These are phyloP conservation scores for Hydrozoanthus gracilis DNA, from an alignment of 92 coral and sea anemone species.

Conservation along the genomic window DNA sequence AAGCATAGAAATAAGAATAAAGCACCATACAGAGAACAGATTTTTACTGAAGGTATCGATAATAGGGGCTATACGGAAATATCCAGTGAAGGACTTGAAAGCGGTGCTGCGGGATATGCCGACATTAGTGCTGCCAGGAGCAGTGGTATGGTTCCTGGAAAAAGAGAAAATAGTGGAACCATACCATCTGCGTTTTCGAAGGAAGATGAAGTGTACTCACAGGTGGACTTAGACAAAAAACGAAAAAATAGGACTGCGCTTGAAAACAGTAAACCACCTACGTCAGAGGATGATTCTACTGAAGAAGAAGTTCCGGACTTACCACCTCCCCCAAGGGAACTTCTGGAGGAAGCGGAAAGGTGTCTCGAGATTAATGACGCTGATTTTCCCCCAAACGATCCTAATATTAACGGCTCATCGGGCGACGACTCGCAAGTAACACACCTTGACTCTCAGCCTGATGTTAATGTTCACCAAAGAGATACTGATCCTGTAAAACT, in stretches of 20 bases:
- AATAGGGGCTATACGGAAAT: background rate
- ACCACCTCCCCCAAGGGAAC: conserved; percentile 1
- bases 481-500: conserved; percentile 6
- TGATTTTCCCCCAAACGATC: background rate
- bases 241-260: conserved; percentile 25
- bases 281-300: background rate
- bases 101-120: background rate
- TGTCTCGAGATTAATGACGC: background rate
- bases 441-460: background rate
- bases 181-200: background rate
- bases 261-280: background rate
- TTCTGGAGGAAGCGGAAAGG: background rate
- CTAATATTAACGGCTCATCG: background rate
- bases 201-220: conserved; percentile 52
- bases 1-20: background rate
- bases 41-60: background rate
- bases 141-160: background rate
- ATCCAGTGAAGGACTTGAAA: background rate
- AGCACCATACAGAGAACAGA: background rate
- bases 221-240: conserved; percentile 64
- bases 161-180: background rate
- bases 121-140: background rate
- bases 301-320: conserved; percentile 2
- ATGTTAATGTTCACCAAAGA: background rate
- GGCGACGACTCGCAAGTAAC: background rate